Evolutionary conservation across 2,113 vertebrate genomes (phyloP), one percentile per base, ranked within the genome.

Genomic region (Hucho hucho): DNA sequence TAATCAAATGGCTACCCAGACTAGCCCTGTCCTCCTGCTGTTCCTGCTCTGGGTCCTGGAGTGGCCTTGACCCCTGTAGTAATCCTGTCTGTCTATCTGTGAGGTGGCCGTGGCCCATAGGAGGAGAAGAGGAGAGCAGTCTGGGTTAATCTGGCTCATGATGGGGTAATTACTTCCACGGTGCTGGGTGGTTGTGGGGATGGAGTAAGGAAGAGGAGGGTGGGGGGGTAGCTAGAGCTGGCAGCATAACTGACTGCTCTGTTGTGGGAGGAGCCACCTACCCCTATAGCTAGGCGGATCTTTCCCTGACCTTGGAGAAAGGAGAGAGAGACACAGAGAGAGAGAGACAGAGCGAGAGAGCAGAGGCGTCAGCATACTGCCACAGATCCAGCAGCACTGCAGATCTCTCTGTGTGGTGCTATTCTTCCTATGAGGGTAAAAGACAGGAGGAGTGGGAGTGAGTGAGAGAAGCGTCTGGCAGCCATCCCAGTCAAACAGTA

Each of bases 111-210:
- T 32, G 32, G 28, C 32, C 29, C 28, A n/a, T 43, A 18, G 20
- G 6, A 43, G 26, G 43, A 37, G 28, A 83, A 75, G 77, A 76
- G 77, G 37, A 79, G 81, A 83, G 86, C 87, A 83, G 84, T 79
- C 84, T 81, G 66, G 83, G 88, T 89, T 91, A 90, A 91, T 90
- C 89, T 90, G 86, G 90, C 87, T 90, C 87, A 86, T 80, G 85
- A 79, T 24, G 80, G 49, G 49, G 81, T 89, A 84, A 89, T 90
- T 88, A 90, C 79, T 76, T 74, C 71, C 73, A 20, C 70, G 67
- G 78, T 79, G 79, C 76, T 81, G 80, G 28, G 56, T 37, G 70
- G 24, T 6, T 12, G 53, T 58, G 32, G 73, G 73, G 4, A 18
- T 53, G 49, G 49, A 14, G 16, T 43, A 63, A 59, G 69, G 32